A percentile compares a stretch with the other conserved stretches of the same genome.
phyloP scores from a whole-genome alignment of 1,140 invertebrate species.

The Microplitis mediator region DNA sequence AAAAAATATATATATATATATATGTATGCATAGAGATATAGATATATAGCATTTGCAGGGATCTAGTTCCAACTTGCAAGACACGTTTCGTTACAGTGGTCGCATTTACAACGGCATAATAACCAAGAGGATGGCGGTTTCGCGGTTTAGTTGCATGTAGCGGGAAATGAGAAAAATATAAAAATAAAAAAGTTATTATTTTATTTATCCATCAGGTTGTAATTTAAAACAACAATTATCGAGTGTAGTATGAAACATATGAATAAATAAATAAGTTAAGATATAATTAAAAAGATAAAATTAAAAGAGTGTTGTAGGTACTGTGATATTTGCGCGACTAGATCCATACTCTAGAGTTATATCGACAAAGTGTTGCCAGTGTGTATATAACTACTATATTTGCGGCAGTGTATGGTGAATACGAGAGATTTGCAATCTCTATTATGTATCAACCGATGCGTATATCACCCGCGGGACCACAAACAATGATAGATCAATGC shows the following conservation, averaged over 20 bases:
- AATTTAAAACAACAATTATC: background rate
- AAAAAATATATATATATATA: too few relatives aligned
- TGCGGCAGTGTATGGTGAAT: background rate
- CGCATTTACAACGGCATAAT: constrained; percentile 26
- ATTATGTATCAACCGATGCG: constrained; percentile 42
- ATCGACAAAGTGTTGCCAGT: background rate
- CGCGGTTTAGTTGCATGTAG: constrained; percentile 1
- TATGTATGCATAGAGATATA: too few relatives aligned
- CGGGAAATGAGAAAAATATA: constrained; percentile 8
- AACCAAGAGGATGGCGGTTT: constrained; percentile 22
- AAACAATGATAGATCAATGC: constrained; percentile 46
- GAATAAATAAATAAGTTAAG: background rate
- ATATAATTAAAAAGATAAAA: background rate
- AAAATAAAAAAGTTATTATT: constrained; percentile 3
- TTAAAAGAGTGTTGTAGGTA: background rate
- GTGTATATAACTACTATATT: background rate
- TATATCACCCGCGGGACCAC: constrained; percentile 32
- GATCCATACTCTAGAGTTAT: background rate
- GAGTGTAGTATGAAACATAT: background rate
- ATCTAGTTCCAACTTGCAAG: constrained; percentile 17
- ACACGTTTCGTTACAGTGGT: constrained; percentile 22
- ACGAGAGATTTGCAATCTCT: constrained; percentile 32
- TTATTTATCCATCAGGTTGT: background rate
- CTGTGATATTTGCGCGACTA: background rate
- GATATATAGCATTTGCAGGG: constrained; percentile 6